phyloP scores from a whole-genome alignment of 1,140 invertebrate species.

The Theocolax elegans region DNA sequence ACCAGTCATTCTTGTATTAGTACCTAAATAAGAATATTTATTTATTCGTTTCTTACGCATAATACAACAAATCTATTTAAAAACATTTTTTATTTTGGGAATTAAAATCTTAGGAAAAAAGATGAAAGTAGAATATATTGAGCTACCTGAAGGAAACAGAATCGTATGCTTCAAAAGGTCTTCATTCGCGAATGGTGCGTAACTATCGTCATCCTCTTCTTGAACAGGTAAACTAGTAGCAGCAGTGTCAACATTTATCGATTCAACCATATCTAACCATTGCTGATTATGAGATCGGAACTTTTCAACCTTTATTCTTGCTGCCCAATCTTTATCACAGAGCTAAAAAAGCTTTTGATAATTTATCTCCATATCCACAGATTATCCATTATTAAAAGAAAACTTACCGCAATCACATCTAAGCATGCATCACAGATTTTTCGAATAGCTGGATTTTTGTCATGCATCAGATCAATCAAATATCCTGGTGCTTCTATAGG shows the following conservation, averaged over 20 bases:
- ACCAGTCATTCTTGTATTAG: constrained; percentile 58
- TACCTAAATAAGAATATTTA: constrained; percentile 50
- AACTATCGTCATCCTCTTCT: constrained; percentile 70
- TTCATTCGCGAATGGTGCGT: constrained; percentile 78
- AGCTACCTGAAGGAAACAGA: constrained; percentile 73
- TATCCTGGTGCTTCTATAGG: constrained; percentile 89
- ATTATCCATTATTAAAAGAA: no score
- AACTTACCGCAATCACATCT: constrained; percentile 86
- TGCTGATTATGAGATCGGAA: constrained; percentile 97
- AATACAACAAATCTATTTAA: no score
- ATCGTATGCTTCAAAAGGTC: constrained; percentile 78
- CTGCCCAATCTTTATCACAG: constrained; percentile 90
- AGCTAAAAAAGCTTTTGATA: constrained; percentile 34
- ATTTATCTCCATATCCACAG: constrained; percentile 8
- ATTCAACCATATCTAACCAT: constrained; percentile 96
- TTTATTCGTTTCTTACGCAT: no score
- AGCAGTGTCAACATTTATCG: constrained; percentile 68
- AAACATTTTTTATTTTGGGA: no score
- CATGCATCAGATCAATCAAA: constrained; percentile 97
- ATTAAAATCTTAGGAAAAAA: no score
- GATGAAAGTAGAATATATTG: neutral
- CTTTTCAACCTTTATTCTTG: constrained; percentile 91
- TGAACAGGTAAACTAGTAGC: constrained; percentile 61
- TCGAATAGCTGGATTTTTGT: constrained; percentile 93
- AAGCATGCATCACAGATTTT: constrained; percentile 92